Evolutionary conservation across 2,797 vertebrate species (phyloP).

Genomic region (Argyrosomus regius): DNA sequence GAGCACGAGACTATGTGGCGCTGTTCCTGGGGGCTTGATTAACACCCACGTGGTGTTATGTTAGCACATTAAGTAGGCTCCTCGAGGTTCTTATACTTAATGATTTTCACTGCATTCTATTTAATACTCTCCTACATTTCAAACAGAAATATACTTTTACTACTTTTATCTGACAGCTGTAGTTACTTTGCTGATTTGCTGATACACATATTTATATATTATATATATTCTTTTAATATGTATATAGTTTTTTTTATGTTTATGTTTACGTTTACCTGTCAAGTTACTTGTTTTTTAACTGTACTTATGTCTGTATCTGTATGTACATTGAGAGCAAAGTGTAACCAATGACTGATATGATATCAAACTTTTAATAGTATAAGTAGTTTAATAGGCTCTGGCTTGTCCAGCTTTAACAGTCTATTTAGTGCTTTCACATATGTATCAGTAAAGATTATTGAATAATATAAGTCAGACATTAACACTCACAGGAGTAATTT

Average conservation of each 20-base stretch:
- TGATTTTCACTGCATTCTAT: not conserved
- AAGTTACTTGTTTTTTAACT: too few species aligned
- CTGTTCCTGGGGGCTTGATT: not conserved
- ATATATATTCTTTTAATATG: too few species aligned
- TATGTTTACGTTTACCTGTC: too few species aligned
- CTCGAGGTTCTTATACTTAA: not conserved
- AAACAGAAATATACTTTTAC: not conserved
- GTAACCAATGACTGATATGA: too few species aligned
- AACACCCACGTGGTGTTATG: not conserved
- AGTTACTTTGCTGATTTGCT: not conserved
- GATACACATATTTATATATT: too few species aligned
- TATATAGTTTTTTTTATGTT: too few species aligned
- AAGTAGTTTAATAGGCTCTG: not conserved
- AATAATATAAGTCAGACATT: not conserved
- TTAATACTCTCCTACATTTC: not conserved
- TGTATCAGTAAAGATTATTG: too few species aligned
- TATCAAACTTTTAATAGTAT: not conserved
- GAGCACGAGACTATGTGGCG: not conserved
- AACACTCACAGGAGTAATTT: not conserved
- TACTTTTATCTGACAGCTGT: not conserved
- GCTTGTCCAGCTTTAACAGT: not conserved
- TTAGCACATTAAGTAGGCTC: not conserved
- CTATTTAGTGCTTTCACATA: not conserved
- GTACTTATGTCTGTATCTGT: too few species aligned
- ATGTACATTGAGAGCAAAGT: too few species aligned